These are phyloP conservation scores for Campoletis sonorensis DNA, from an alignment of 1,140 invertebrate species.

Conservation along the genomic window DNA sequence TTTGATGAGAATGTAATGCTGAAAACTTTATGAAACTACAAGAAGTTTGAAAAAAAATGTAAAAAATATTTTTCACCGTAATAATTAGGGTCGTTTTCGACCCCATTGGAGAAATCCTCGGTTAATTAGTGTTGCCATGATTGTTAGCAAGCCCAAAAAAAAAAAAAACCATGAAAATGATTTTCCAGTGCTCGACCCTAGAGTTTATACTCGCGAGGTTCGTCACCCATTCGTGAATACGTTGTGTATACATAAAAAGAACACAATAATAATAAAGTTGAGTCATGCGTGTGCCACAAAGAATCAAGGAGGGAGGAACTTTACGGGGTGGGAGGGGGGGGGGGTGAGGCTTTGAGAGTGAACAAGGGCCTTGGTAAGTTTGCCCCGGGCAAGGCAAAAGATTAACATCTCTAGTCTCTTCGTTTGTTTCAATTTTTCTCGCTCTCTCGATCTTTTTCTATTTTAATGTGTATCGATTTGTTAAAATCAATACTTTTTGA, in stretches of 20 bases:
- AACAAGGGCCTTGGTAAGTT: conserved; percentile 68
- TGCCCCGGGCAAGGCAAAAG: conserved; percentile 71
- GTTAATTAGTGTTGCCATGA: too few relatives aligned
- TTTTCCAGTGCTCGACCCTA: not conserved
- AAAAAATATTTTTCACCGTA: too few relatives aligned
- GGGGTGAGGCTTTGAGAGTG: conserved; percentile 67
- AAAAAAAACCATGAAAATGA: too few relatives aligned
- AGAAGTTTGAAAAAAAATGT: too few relatives aligned
- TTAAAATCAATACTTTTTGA: too few relatives aligned
- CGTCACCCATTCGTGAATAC: not conserved
- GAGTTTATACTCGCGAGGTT: not conserved
- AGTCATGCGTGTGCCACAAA: conserved; percentile 61
- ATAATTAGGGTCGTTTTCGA: too few relatives aligned
- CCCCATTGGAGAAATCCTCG: too few relatives aligned
- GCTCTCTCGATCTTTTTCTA: conserved; percentile 27
- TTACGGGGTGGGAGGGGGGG: not conserved
- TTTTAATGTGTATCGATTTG: not conserved
- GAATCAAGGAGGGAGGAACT: not conserved
- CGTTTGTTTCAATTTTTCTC: conserved; percentile 25
- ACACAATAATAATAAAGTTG: conserved; percentile 66
- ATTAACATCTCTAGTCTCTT: conserved; percentile 54
- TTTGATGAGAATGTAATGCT: too few relatives aligned
- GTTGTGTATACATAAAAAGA: conserved; percentile 56
- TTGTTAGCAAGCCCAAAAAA: too few relatives aligned
- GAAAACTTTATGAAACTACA: too few relatives aligned